phyloP scores from a whole-genome alignment of 2,888 invertebrate species.

The Nebria salina region DNA sequence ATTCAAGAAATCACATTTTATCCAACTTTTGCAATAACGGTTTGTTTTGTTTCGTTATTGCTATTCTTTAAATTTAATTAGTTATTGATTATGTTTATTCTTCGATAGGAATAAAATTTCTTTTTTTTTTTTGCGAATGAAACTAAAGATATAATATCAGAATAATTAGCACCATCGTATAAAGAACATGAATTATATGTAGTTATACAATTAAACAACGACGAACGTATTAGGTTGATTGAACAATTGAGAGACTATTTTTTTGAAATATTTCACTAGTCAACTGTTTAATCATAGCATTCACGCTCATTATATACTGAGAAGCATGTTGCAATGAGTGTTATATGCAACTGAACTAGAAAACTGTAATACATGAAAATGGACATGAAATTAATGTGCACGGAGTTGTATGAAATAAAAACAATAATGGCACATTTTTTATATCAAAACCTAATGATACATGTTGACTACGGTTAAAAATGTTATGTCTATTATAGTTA shows the following conservation, averaged over 20 bases:
- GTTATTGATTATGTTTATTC: background rate
- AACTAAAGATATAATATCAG: slow-evolving; percentile 47
- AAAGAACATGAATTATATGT: slow-evolving; percentile 35
- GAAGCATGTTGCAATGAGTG: slow-evolving; percentile 45
- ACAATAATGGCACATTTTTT: slow-evolving; percentile 59
- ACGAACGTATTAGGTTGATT: background rate
- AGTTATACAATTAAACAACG: slow-evolving; percentile 44
- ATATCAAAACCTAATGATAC: slow-evolving; percentile 54
- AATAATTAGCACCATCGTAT: slow-evolving; percentile 47
- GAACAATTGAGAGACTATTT: background rate
- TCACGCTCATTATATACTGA: slow-evolving; percentile 23
- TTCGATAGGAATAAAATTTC: slow-evolving; percentile 33
- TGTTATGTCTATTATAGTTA: slow-evolving; percentile 51
- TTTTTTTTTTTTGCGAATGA: slow-evolving; percentile 41
- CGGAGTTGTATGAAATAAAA: slow-evolving; percentile 32
- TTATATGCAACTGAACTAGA: slow-evolving; percentile 47
- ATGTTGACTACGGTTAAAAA: slow-evolving; percentile 38
- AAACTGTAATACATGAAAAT: slow-evolving; percentile 11
- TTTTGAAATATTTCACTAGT: background rate
- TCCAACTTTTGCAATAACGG: slow-evolving; percentile 36
- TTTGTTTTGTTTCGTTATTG: slow-evolving; percentile 14
- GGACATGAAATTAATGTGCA: slow-evolving; percentile 14
- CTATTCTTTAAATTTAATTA: slow-evolving; percentile 17
- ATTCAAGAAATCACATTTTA: slow-evolving; percentile 61
- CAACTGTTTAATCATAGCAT: slow-evolving; percentile 4